phyloP scores from a whole-genome alignment of 2,888 invertebrate species.

The Acanthopleura granulata region DNA sequence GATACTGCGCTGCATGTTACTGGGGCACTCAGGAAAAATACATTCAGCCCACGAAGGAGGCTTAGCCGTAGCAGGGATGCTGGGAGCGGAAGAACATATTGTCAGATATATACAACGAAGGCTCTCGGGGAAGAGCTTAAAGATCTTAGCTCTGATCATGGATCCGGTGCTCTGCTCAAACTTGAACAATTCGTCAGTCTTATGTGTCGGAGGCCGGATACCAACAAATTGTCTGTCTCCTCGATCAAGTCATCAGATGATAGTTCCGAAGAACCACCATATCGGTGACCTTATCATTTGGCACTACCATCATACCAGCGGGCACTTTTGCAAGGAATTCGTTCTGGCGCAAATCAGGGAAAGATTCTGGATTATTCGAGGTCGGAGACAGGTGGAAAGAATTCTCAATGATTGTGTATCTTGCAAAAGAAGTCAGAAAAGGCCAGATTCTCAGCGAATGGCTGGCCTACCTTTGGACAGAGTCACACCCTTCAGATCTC shows the following conservation, averaged over 20 bases:
- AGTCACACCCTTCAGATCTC: neutral
- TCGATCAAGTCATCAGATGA: slow-evolving; percentile 1
- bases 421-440: neutral
- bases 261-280: neutral
- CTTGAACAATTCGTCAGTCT: neutral
- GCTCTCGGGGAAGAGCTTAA: neutral
- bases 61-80: neutral
- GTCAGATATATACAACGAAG: neutral
- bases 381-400: neutral
- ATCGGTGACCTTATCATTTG: too few relatives aligned
- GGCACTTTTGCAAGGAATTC: slow-evolving; percentile 28
- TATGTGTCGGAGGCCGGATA: neutral
- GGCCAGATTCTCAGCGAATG: slow-evolving; percentile 9
- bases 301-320: slow-evolving; percentile 28
- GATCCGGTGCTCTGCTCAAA: neutral
- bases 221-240: too few relatives aligned
- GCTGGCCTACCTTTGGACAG: neutral
- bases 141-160: neutral
- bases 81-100: neutral
- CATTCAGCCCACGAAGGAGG: neutral
- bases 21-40: neutral
- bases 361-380: slow-evolving; percentile 33
- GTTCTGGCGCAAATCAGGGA: slow-evolving; percentile 27
- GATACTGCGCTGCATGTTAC: neutral
- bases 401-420: neutral